Evolutionary conservation across 2,888 invertebrate species (phyloP), one percentile per base, ranked within the genome.

Genomic region (Tridacna crocea): DNA sequence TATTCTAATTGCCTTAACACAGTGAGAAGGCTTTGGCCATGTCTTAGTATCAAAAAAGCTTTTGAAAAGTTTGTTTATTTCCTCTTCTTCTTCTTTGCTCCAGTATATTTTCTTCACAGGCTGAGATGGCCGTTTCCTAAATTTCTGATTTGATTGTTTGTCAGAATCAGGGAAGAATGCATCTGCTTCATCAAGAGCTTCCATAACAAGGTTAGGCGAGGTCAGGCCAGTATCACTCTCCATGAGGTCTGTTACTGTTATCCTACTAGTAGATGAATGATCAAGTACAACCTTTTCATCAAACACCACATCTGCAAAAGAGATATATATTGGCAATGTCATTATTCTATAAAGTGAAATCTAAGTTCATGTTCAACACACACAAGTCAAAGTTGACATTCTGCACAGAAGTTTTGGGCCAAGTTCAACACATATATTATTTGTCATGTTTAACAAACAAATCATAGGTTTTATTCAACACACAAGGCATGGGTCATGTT

Each of bases 131-230:
- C 19, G 46, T n/a, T 48, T 46, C 19, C 48, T 70, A 46, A n/a
- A n/a, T 70, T 48, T 70, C 24, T 47, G 46, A 48, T 70, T 48
- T 19, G 15, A 15, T 70, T 47, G 46, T 70, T 70, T 48, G 19
- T 48, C 70, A 19, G 48, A n/a, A 70, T 70, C 17, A 70, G 70
- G 48, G 48, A 70, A 70, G 48, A 70, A 70, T 15, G 46, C 70
- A 47, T 70, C 70, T 48, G 70, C 70, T 70, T 70, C 70, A 70
- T 70, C 48, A 46, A 70, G 46, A n/a, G 70, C 48, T 70, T 70
- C 70, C n/a, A 24, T 47, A 27, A 48, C 48, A 46, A 72, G 47
- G 17, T 48, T 26, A 12, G 24, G 46, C 10, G 46, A 24, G 15
- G 48, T 48, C n/a, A 61, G 24, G 13, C 24, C 61, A 19, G n/a